These are phyloP conservation scores for Agrotis clavis DNA, from an alignment of 2,888 invertebrate genomes.

Conservation along the genomic window DNA sequence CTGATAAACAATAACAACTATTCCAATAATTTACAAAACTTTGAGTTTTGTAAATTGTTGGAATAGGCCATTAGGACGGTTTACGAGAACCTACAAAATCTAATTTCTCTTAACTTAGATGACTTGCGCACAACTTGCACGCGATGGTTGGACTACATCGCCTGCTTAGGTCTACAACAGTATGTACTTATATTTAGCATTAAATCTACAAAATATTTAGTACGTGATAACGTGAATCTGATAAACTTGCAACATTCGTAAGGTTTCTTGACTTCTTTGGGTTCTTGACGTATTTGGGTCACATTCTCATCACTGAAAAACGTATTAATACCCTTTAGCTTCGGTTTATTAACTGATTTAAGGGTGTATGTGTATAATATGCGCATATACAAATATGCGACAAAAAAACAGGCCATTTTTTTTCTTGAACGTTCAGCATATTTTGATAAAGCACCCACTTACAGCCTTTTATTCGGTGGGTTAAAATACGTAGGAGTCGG, in stretches of 20 bases:
- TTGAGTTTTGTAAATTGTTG: constrained; percentile 43
- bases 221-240: no score
- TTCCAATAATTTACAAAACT: no score
- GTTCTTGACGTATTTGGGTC: neutral
- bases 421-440: constrained; percentile 21
- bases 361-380: neutral
- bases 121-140: constrained; percentile 43
- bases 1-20: constrained; percentile 32
- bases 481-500: constrained; percentile 38
- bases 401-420: constrained; percentile 4
- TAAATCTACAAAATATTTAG: neutral
- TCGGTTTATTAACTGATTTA: neutral
- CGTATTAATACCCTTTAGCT: neutral
- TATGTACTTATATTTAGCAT: neutral
- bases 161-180: no score
- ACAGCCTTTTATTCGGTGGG: constrained; percentile 36
- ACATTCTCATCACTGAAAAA: neutral
- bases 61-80: constrained; percentile 37
- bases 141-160: constrained; percentile 1
- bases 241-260: neutral
- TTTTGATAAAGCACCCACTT: constrained; percentile 29
- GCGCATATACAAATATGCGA: neutral
- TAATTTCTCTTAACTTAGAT: constrained; percentile 45
- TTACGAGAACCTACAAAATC: constrained; percentile 49
- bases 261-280: neutral